Percentiles rank a stretch among this genome's conserved stretches.
phyloP scores from a whole-genome alignment of 1,140 invertebrate genomes.

The Hyles vespertilio region DNA sequence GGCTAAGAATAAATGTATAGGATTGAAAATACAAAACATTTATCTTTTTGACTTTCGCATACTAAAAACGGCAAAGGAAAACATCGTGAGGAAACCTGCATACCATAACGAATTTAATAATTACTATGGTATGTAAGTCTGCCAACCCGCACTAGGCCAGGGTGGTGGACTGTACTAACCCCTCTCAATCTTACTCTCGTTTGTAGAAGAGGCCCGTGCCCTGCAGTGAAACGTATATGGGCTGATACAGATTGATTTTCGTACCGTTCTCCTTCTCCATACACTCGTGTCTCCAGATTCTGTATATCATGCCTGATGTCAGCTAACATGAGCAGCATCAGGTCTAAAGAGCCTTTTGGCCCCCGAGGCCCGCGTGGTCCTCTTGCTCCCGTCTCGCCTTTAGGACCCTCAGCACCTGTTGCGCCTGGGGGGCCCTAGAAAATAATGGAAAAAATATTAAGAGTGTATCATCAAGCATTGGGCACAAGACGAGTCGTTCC shows the following conservation, averaged over 20 bases:
- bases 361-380: constrained; percentile 77
- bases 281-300: constrained; percentile 78
- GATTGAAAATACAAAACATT: not conserved
- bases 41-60: not conserved
- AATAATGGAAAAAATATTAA: not conserved
- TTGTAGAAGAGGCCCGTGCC: too few relatives aligned
- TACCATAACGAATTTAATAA: not conserved
- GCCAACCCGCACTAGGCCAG: too few relatives aligned
- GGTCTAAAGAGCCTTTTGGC: constrained; percentile 78
- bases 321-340: constrained; percentile 78
- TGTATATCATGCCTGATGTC: constrained; percentile 80
- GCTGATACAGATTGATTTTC: constrained; percentile 9
- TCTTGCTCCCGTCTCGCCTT: constrained; percentile 75
- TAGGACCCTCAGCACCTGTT: constrained; percentile 77
- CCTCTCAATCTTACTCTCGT: too few relatives aligned
- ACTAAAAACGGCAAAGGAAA: not conserved
- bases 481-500: too few relatives aligned
- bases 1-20: too few relatives aligned
- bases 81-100: too few relatives aligned
- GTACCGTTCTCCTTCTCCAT: constrained; percentile 76
- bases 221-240: too few relatives aligned
- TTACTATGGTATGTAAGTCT: too few relatives aligned
- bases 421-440: constrained; percentile 77
- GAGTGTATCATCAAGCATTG: too few relatives aligned
- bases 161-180: too few relatives aligned